Percentiles rank a stretch among this genome's conserved stretches.
Conservation (phyloP, 1,140 invertebrate species). For the Leptinotarsa texana region DNA sequence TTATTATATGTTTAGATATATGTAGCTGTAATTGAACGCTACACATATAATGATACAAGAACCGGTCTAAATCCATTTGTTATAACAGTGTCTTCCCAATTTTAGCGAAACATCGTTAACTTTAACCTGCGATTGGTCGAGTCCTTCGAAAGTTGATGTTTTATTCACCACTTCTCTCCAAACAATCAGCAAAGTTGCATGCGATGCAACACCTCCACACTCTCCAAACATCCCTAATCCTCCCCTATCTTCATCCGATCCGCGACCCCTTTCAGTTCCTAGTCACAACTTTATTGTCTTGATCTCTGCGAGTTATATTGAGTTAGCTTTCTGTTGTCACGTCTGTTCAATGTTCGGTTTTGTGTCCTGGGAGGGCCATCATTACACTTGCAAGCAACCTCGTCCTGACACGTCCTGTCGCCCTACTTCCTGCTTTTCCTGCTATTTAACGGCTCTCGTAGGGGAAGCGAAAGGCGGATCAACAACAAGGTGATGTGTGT, state of each 20-base stretch:
- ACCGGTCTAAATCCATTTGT: too few species aligned
- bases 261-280: not conserved
- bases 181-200: slow-evolving; percentile 22
- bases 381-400: slow-evolving; percentile 23
- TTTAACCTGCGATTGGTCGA: not conserved
- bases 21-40: too few species aligned
- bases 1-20: too few species aligned
- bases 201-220: slow-evolving; percentile 15
- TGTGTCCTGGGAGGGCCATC: slow-evolving; percentile 18
- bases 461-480: not conserved
- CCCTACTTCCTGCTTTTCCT: slow-evolving; percentile 13
- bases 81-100: too few species aligned
- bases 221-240: not conserved
- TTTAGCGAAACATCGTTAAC: too few species aligned
- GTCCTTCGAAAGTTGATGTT: not conserved
- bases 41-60: too few species aligned
- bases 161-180: not conserved
- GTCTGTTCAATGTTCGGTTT: slow-evolving; percentile 19
- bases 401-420: slow-evolving; percentile 23
- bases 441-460: slow-evolving; percentile 5
- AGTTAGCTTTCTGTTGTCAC: slow-evolving; percentile 13
- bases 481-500: too few species aligned
- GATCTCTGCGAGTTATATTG: slow-evolving; percentile 10
- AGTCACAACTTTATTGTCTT: slow-evolving; percentile 5
- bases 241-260: not conserved